A percentile compares a stretch with the other conserved stretches of the same genome.
Conservation (phyloP, 2,797 vertebrate genomes). For the Rhynchonycteris naso region DNA sequence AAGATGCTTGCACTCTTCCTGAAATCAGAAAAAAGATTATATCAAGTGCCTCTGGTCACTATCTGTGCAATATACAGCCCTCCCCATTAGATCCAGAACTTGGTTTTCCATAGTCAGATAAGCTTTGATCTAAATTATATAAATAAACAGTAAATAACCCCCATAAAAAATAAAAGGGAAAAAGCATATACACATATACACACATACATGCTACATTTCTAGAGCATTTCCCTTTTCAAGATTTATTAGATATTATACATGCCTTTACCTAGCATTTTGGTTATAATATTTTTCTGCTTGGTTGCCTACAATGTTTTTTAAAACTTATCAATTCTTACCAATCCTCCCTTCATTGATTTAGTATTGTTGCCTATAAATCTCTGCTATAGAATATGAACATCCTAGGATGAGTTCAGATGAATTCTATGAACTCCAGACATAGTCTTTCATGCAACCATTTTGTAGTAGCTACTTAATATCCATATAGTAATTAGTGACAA, state of each 20-base stretch:
- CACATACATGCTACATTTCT: not conserved
- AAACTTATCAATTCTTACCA: not conserved
- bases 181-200: not conserved
- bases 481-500: not conserved
- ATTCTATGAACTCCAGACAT: not conserved
- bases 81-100: not conserved
- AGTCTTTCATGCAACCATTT: not conserved
- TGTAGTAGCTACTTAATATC: not conserved
- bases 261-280: not conserved
- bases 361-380: not conserved
- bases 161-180: not conserved
- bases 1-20: not conserved
- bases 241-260: not conserved
- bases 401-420: not conserved
- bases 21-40: not conserved
- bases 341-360: not conserved
- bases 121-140: not conserved
- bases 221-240: not conserved
- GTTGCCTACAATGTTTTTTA: not conserved
- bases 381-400: not conserved
- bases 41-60: not conserved
- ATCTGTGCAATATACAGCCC: not conserved
- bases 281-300: not conserved
- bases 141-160: not conserved
- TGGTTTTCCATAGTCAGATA: not conserved